Evolutionary conservation across 2,888 invertebrate genomes (phyloP).

Genomic region (Melolontha melolontha): DNA sequence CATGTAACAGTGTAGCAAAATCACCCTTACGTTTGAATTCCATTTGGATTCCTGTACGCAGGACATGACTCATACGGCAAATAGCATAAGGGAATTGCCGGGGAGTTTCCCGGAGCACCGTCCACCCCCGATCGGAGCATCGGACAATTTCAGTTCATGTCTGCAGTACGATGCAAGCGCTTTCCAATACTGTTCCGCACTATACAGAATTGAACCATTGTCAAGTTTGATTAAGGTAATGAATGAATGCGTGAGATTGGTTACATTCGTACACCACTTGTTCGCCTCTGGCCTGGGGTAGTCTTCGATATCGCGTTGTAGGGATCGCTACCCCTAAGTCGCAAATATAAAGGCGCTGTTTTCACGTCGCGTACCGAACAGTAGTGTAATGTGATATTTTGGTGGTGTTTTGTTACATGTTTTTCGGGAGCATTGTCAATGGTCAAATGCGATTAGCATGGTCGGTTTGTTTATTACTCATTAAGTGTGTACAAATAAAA

Average conservation of each 20-base stretch:
- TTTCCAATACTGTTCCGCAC: no score
- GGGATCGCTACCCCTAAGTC: conserved; percentile 41
- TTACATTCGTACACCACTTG: conserved; percentile 58
- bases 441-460: no score
- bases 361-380: conserved; percentile 8
- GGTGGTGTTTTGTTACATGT: conserved; percentile 46
- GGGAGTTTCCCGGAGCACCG: conserved; percentile 41
- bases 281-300: conserved; percentile 35
- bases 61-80: conserved; percentile 62
- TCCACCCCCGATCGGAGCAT: conserved; percentile 11
- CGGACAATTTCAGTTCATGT: conserved; percentile 6
- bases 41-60: conserved; percentile 61
- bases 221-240: conserved; percentile 65
- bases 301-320: conserved; percentile 46
- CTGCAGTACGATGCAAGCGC: conserved; percentile 37
- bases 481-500: no score
- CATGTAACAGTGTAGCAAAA: conserved; percentile 47
- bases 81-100: conserved; percentile 61
- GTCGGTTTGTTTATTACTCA: no score
- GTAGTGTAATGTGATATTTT: conserved; percentile 45
- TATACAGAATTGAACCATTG: conserved; percentile 47
- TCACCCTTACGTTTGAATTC: conserved; percentile 56
- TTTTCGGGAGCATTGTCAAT: no score
- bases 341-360: conserved; percentile 9
- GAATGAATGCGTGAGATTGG: conserved; percentile 64